Evolutionary conservation across 2,797 vertebrate species (phyloP).

Genomic region (Artibeus lituratus): DNA sequence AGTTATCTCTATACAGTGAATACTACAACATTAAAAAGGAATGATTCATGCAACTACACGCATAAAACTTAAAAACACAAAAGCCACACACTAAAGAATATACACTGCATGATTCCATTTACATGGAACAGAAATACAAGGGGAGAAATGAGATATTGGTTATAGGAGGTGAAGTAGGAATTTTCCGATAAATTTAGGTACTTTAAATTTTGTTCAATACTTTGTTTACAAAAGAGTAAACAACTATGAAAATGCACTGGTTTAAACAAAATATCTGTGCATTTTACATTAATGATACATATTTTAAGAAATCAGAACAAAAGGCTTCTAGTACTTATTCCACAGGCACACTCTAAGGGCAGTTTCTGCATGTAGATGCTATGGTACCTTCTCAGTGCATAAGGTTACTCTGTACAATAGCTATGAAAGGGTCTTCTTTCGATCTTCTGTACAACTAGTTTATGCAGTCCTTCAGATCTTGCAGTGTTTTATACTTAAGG

Average conservation of each 20-base stretch:
- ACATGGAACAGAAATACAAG: not conserved
- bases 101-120: not conserved
- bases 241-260: not conserved
- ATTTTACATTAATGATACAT: not conserved
- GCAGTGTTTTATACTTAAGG: constrained; percentile 2
- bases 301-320: not conserved
- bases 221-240: not conserved
- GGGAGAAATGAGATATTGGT: not conserved
- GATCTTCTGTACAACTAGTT: not conserved
- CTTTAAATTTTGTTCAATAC: not conserved
- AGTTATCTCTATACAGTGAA: not conserved
- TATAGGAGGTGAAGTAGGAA: not conserved
- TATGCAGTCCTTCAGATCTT: not conserved
- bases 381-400: not conserved
- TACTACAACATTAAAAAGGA: not conserved
- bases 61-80: constrained; percentile 24
- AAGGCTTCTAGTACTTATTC: not conserved
- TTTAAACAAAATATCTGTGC: not conserved
- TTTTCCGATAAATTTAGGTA: not conserved
- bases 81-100: not conserved
- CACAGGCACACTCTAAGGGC: not conserved
- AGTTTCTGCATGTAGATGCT: not conserved
- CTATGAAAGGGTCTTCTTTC: not conserved
- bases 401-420: not conserved
- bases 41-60: not conserved